Evolutionary conservation across 2,797 vertebrate genomes (phyloP).

Genomic region (Synanceia verrucosa): DNA sequence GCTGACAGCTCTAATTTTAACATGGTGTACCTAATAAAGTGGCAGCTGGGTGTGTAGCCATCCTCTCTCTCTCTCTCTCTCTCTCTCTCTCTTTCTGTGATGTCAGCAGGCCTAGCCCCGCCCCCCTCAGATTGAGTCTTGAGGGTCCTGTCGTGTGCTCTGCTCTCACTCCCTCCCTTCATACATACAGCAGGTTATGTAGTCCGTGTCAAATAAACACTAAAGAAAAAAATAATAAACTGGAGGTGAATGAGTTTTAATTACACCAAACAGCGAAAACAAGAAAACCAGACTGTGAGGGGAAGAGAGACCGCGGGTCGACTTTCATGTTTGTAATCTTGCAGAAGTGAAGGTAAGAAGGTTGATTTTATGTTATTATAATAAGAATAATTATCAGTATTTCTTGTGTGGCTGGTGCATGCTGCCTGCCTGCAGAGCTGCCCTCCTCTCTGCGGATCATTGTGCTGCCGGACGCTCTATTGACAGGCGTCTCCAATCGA

Average conservation of each 20-base stretch:
- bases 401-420: neutral
- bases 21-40: neutral
- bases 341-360: conserved; percentile 76
- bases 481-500: conserved; percentile 4
- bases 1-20: no score
- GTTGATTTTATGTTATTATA: conserved; percentile 11
- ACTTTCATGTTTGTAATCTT: conserved; percentile 58
- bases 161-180: conserved; percentile 55
- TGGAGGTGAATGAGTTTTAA: conserved; percentile 21
- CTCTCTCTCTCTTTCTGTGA: conserved; percentile 48
- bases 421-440: neutral
- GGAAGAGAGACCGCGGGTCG: conserved; percentile 11
- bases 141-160: conserved; percentile 64
- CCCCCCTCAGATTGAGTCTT: conserved; percentile 69
- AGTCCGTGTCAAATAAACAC: conserved; percentile 39
- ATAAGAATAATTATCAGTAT: neutral
- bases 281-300: neutral
- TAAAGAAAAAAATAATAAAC: conserved; percentile 22
- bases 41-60: neutral
- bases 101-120: conserved; percentile 68
- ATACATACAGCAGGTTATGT: conserved; percentile 47
- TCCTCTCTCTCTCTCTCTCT: neutral
- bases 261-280: neutral
- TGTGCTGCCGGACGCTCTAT: neutral
- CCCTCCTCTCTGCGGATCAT: neutral